Conservation (phyloP, 2,113 vertebrate species). For the Labrus mixtus region DNA sequence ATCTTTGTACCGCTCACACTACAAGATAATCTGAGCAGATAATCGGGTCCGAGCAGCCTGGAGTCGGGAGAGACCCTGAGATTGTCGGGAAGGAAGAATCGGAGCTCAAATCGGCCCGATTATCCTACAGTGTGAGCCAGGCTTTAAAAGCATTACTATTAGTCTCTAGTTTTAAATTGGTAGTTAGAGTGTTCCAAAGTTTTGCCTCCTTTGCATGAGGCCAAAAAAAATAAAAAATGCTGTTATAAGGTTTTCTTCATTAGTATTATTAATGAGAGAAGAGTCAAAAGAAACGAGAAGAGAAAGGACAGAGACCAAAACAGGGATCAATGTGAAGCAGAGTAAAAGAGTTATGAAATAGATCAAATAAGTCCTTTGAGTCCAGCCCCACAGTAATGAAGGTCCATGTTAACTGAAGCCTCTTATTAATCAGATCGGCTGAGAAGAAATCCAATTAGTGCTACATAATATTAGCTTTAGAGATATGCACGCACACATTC, state of each 20-base stretch:
- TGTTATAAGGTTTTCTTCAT: neutral
- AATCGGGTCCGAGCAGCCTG: no score
- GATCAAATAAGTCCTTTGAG: slow-evolving; percentile 15
- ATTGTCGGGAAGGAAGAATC: no score
- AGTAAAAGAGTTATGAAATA: neutral
- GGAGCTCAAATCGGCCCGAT: no score
- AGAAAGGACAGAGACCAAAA: neutral
- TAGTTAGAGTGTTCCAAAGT: no score
- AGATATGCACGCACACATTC: slow-evolving; percentile 7
- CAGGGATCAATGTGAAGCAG: neutral
- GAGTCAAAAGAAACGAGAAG: neutral
- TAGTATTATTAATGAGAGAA: no score
- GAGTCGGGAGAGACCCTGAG: no score
- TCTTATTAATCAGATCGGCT: slow-evolving; percentile 49
- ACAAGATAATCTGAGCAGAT: no score
- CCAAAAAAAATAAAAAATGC: neutral
- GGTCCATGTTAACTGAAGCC: slow-evolving; percentile 54
- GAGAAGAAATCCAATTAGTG: slow-evolving; percentile 54
- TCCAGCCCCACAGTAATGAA: slow-evolving; percentile 35
- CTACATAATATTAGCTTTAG: slow-evolving; percentile 31
- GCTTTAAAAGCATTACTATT: no score
- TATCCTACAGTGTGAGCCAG: no score
- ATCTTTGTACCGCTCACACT: no score
- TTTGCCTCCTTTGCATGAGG: neutral
- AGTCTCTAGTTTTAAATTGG: no score